Conservation (phyloP, 2,888 invertebrate genomes). For the Athrips mouffetella region DNA sequence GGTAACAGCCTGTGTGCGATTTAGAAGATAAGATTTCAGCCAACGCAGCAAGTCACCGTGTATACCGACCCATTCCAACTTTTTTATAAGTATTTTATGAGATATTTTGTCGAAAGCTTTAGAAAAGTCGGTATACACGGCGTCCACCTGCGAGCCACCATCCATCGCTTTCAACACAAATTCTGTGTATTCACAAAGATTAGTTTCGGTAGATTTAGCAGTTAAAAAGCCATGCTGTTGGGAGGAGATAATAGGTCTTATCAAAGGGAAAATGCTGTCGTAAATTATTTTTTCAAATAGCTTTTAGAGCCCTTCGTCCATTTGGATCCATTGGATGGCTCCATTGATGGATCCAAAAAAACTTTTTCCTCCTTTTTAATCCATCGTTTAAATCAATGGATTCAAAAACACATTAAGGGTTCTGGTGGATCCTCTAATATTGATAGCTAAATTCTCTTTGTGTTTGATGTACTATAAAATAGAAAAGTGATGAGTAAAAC, state of each 20-base stretch:
- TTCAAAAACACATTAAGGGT: too few relatives aligned
- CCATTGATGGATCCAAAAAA: too few relatives aligned
- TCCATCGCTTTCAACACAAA: neutral
- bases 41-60: constrained; percentile 19
- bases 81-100: neutral
- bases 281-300: neutral
- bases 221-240: neutral
- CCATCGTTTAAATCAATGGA: too few relatives aligned
- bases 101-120: neutral
- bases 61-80: neutral
- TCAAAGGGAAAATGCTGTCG: neutral
- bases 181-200: neutral
- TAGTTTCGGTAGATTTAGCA: neutral
- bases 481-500: too few relatives aligned
- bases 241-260: neutral
- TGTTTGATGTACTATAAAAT: too few relatives aligned
- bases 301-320: too few relatives aligned
- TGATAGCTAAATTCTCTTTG: too few relatives aligned
- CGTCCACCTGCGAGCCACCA: neutral
- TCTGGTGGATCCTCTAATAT: too few relatives aligned
- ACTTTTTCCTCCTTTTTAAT: too few relatives aligned
- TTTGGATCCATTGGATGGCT: too few relatives aligned
- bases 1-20: constrained; percentile 15
- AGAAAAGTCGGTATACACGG: too few relatives aligned
- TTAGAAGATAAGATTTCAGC: constrained; percentile 12